Percentiles rank a stretch among this genome's conserved stretches.
Evolutionary conservation across 2,797 vertebrate species (phyloP).

Genomic region (Clamator glandarius): DNA sequence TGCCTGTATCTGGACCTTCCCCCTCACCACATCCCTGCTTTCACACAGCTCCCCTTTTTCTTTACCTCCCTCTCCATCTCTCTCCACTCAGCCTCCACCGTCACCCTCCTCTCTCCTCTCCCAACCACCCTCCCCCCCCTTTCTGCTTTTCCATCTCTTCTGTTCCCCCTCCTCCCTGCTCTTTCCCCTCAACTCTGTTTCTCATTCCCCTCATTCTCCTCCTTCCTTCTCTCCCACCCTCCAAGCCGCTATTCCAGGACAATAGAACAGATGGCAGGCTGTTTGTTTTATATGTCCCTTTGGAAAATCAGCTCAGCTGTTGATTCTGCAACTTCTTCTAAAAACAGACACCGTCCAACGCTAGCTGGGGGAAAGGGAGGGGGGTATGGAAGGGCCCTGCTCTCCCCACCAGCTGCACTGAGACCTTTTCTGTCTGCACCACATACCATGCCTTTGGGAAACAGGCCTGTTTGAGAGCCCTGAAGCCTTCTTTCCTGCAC

Average conservation of each 20-base stretch:
- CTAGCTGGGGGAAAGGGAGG: background rate
- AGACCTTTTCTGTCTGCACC: background rate
- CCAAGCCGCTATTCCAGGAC: conserved; percentile 72
- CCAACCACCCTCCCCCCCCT: background rate
- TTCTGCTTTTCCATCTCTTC: background rate
- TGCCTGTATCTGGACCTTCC: background rate
- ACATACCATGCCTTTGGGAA: background rate
- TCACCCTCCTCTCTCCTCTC: background rate
- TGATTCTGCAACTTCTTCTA: conserved; percentile 71
- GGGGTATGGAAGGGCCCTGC: background rate
- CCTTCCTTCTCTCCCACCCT: conserved; percentile 15
- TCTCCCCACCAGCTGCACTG: background rate
- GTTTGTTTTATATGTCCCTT: conserved; percentile 70
- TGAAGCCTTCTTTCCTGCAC: background rate
- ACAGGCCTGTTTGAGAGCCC: background rate
- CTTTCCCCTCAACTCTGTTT: background rate
- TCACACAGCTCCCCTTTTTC: background rate
- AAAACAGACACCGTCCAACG: conserved; percentile 61
- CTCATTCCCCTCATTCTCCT: conserved; percentile 32
- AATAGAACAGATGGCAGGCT: conserved; percentile 78
- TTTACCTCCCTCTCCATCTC: background rate
- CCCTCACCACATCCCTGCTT: background rate
- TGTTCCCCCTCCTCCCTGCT: background rate
- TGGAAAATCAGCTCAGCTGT: conserved; percentile 68
- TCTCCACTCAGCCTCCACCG: background rate